Percentiles rank a stretch among this genome's conserved stretches.
Conservation (phyloP, 2,888 invertebrate species). For the Osmoderma eremita region DNA sequence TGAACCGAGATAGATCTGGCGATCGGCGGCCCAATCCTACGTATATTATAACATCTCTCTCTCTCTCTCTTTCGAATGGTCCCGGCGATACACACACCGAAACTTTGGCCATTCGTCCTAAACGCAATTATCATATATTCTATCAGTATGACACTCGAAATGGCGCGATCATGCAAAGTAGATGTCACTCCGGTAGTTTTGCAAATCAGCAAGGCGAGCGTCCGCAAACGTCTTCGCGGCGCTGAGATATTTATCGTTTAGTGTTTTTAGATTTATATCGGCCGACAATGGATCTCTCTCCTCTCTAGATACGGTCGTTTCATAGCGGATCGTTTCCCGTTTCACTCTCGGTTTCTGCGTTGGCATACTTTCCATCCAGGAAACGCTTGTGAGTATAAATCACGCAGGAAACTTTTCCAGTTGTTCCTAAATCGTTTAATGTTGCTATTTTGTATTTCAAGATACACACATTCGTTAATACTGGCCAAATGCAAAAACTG, state of each 20-base stretch:
- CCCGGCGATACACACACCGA: slow-evolving; percentile 54
- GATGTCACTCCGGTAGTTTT: slow-evolving; percentile 53
- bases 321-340: neutral
- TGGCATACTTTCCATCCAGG: too few relatives aligned
- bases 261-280: slow-evolving; percentile 38
- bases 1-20: slow-evolving; percentile 42
- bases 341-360: slow-evolving; percentile 17
- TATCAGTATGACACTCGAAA: slow-evolving; percentile 61
- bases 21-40: slow-evolving; percentile 39
- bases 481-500: too few relatives aligned
- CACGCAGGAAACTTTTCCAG: too few relatives aligned
- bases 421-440: too few relatives aligned
- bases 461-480: too few relatives aligned
- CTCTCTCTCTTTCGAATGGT: slow-evolving; percentile 49
- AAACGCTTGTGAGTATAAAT: too few relatives aligned
- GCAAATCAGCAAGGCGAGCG: slow-evolving; percentile 53
- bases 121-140: slow-evolving; percentile 62
- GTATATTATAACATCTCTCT: slow-evolving; percentile 44
- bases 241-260: slow-evolving; percentile 44
- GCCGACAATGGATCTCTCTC: slow-evolving; percentile 43
- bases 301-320: slow-evolving; percentile 27
- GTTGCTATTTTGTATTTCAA: too few relatives aligned
- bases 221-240: slow-evolving; percentile 49
- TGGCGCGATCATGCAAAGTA: slow-evolving; percentile 62
- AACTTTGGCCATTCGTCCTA: slow-evolving; percentile 61